Evolutionary conservation across 2,113 vertebrate genomes (phyloP).

Genomic region (Archilochus colubris): DNA sequence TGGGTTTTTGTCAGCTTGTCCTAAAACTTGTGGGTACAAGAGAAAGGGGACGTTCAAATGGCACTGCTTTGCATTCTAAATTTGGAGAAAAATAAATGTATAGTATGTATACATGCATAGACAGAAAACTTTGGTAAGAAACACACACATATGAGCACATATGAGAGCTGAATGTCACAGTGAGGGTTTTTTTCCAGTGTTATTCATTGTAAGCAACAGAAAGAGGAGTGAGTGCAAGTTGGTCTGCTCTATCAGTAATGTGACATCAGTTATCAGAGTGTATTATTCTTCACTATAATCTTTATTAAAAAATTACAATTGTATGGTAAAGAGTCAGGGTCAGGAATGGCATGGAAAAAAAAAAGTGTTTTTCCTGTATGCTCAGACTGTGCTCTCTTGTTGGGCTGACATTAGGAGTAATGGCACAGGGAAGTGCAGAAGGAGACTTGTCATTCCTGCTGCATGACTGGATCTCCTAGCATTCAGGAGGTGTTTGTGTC

Average conservation of each 20-base stretch:
- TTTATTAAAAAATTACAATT: not conserved
- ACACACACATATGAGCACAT: accelerated
- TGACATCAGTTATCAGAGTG: not conserved
- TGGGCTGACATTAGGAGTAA: not conserved
- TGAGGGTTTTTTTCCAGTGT: not conserved
- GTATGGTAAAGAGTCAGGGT: not conserved
- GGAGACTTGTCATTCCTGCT: not conserved
- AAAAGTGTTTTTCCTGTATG: not conserved
- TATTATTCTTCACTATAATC: not conserved
- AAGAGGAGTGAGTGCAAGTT: not conserved
- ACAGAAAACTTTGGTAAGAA: not conserved
- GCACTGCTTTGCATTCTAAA: not conserved
- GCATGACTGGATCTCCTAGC: not conserved
- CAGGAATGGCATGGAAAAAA: not conserved
- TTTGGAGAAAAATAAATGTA: not conserved
- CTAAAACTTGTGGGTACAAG: not conserved
- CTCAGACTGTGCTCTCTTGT: not conserved
- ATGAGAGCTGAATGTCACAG: not conserved
- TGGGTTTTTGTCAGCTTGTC: not conserved
- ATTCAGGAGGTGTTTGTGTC: not conserved
- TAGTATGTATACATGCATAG: not conserved
- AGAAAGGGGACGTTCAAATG: not conserved
- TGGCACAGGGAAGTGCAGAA: not conserved
- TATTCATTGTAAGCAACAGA: not conserved
- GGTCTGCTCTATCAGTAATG: not conserved